A percentile compares a stretch with the other conserved stretches of the same genome.
Evolutionary conservation across 1,140 invertebrate species (phyloP).

Genomic region (Adelges cooleyi): DNA sequence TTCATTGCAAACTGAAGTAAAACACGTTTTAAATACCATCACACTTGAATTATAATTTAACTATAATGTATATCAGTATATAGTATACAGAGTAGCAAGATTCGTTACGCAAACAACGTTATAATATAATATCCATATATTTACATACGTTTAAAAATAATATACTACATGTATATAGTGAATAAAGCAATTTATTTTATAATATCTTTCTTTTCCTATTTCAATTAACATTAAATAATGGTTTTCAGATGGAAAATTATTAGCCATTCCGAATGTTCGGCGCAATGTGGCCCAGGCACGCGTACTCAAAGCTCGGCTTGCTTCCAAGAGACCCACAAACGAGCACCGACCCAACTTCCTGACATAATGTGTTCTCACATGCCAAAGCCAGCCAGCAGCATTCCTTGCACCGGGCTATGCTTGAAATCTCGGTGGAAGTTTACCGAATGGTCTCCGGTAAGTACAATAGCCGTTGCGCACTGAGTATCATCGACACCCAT

Average conservation of each 20-base stretch:
- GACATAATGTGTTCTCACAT: constrained; percentile 45
- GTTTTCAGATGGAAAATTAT: constrained; percentile 45
- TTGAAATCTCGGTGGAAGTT: constrained; percentile 55
- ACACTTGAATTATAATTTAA: no score
- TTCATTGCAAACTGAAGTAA: constrained; percentile 46
- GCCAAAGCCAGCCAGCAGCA: constrained; percentile 42
- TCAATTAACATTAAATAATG: constrained; percentile 12
- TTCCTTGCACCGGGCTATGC: constrained; percentile 55
- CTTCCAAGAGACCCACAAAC: constrained; percentile 39
- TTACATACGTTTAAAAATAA: no score
- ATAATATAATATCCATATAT: no score
- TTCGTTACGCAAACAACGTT: no score
- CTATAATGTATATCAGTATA: no score
- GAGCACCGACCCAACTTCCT: constrained; percentile 35
- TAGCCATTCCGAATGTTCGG: constrained; percentile 53
- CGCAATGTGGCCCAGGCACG: constrained; percentile 53
- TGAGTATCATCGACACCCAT: neutral
- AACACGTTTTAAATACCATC: no score
- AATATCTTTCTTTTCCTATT: neutral
- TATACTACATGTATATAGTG: no score
- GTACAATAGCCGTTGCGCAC: no score
- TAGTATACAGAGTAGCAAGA: no score
- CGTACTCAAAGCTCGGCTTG: constrained; percentile 45
- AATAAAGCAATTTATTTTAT: no score
- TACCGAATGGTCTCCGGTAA: constrained; percentile 51